Evolutionary conservation across 2,797 vertebrate genomes (phyloP).

Genomic region (Falco cherrug): DNA sequence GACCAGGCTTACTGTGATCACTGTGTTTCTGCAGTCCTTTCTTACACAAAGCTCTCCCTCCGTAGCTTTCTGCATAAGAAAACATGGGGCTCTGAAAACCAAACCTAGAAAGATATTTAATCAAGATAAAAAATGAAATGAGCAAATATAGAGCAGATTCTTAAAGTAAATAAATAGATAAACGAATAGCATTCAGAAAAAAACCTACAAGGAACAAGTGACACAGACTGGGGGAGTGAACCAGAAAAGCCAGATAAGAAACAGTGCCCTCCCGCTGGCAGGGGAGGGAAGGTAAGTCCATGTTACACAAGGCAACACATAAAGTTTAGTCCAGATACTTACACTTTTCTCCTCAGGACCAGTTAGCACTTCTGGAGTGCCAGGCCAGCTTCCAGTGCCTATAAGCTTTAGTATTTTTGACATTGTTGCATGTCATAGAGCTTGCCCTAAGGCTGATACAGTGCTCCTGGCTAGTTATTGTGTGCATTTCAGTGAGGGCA

Average conservation of each 20-base stretch:
- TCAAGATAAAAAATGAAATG: neutral
- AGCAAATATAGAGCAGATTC: neutral
- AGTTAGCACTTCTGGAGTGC: neutral
- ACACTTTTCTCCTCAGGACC: neutral
- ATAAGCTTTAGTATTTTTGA: neutral
- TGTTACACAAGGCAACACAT: neutral
- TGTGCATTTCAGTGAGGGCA: neutral
- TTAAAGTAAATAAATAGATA: neutral
- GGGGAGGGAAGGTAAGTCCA: neutral
- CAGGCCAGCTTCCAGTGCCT: neutral
- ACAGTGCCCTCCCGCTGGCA: neutral
- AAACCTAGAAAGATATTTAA: neutral
- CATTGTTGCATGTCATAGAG: neutral
- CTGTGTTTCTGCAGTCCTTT: neutral
- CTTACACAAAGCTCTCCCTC: neutral
- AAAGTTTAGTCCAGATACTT: neutral
- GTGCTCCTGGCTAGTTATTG: neutral
- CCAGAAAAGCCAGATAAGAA: neutral
- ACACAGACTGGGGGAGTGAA: neutral
- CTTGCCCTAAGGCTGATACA: neutral
- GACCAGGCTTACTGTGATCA: neutral
- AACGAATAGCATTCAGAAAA: neutral
- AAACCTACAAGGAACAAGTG: neutral
- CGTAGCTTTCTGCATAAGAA: neutral
- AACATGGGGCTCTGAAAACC: neutral